phyloP scores from a whole-genome alignment of 2,888 invertebrate genomes.

The Andricus curvator region DNA sequence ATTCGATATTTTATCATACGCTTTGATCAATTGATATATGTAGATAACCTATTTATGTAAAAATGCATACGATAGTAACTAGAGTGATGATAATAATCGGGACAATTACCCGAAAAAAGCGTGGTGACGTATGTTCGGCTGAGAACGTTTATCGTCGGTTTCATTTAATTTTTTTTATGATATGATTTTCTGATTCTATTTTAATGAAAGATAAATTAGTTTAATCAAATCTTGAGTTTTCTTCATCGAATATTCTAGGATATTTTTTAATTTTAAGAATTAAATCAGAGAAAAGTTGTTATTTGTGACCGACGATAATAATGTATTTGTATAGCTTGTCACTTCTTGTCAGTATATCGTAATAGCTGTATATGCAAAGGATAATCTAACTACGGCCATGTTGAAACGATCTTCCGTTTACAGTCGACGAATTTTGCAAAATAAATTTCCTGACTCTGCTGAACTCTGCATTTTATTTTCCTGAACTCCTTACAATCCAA shows the following conservation, averaged over 20 bases:
- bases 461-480: background rate
- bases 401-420: conserved; percentile 17
- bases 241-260: background rate
- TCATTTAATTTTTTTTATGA: background rate
- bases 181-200: conserved; percentile 1
- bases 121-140: background rate
- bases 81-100: conserved; percentile 48
- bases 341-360: conserved; percentile 25
- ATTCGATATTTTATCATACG: conserved; percentile 76
- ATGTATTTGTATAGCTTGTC: conserved; percentile 22
- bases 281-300: background rate
- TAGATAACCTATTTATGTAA: conserved; percentile 65
- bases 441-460: conserved; percentile 31
- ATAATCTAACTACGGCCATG: conserved; percentile 17
- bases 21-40: conserved; percentile 68
- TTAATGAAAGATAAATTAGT: background rate
- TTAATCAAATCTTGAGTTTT: background rate
- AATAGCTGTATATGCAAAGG: conserved; percentile 22
- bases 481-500: background rate
- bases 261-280: background rate
- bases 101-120: background rate
- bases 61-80: conserved; percentile 54
- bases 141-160: background rate
- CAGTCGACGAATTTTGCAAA: conserved; percentile 29
- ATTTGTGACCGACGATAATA: conserved; percentile 13